Conservation (phyloP, 2,888 invertebrate genomes). For the Gerris lacustris region DNA sequence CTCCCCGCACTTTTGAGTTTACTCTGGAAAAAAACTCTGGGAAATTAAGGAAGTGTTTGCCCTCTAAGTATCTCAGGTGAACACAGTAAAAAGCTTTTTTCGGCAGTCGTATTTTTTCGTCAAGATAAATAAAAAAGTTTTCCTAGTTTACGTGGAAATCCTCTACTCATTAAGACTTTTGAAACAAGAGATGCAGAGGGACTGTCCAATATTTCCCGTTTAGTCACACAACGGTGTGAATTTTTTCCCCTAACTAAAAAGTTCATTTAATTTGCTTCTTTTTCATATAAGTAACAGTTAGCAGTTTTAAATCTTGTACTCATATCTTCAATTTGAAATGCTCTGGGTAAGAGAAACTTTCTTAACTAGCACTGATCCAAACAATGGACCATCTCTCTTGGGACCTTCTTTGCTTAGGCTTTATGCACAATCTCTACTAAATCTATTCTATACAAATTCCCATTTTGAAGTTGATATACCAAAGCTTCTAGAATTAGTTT, state of each 20-base stretch:
- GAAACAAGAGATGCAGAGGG: background rate
- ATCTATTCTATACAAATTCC: no score
- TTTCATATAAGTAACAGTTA: slow-evolving; percentile 5
- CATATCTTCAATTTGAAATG: no score
- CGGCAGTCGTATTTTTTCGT: slow-evolving; percentile 3
- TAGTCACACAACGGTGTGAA: background rate
- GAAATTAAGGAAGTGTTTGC: background rate
- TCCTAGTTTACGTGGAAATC: background rate
- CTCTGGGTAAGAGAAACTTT: no score
- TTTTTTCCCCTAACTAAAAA: background rate
- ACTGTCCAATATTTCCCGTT: background rate
- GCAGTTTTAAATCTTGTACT: background rate
- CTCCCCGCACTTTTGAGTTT: no score
- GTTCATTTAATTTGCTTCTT: background rate
- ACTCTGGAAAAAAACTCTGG: no score
- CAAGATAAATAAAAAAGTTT: slow-evolving; percentile 3
- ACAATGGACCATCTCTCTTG: no score
- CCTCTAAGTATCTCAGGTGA: background rate
- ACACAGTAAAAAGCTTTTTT: background rate
- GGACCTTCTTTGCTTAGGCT: no score
- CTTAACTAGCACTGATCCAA: no score
- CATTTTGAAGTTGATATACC: no score
- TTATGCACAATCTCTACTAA: no score
- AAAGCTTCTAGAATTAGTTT: no score
- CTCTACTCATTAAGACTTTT: slow-evolving; percentile 1